Percentiles rank a stretch among this genome's conserved stretches.
These are phyloP conservation scores for Planococcus citri DNA, from an alignment of 1,140 invertebrate genomes.

Conservation along the genomic window DNA sequence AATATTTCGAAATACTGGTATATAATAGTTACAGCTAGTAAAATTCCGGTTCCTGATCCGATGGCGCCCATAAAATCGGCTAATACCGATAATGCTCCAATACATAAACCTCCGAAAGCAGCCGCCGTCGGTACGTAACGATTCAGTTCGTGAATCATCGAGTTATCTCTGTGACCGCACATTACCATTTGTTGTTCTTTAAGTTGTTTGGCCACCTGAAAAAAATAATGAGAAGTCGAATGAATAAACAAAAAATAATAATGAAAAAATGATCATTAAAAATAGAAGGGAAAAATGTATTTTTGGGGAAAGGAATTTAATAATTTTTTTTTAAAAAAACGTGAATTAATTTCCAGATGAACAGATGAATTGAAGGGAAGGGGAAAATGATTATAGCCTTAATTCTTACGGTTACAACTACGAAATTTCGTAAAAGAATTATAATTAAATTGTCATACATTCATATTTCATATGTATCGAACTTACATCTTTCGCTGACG, in stretches of 20 bases:
- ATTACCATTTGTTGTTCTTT: slow-evolving; percentile 99
- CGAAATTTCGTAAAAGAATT: too few relatives aligned
- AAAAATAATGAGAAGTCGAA: not conserved
- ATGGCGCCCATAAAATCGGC: slow-evolving; percentile 98
- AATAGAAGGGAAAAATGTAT: too few relatives aligned
- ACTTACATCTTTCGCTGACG: slow-evolving; percentile 97
- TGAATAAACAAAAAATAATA: too few relatives aligned
- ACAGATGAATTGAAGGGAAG: too few relatives aligned
- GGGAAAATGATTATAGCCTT: too few relatives aligned
- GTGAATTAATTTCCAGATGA: too few relatives aligned
- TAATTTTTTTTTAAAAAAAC: too few relatives aligned
- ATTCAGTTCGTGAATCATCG: slow-evolving; percentile 99
- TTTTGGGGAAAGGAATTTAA: too few relatives aligned
- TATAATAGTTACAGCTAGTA: slow-evolving; percentile 98
- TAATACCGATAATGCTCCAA: slow-evolving; percentile 93
- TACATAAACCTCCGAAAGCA: slow-evolving; percentile 96
- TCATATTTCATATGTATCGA: too few relatives aligned
- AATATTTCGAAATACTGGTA: slow-evolving; percentile 99
- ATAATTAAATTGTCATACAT: too few relatives aligned
- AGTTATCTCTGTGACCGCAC: slow-evolving; percentile 96
- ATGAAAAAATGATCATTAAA: too few relatives aligned
- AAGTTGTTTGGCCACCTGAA: slow-evolving; percentile 91
- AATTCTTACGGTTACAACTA: too few relatives aligned
- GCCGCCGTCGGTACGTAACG: slow-evolving; percentile 99
- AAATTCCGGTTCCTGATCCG: slow-evolving; percentile 96